A percentile compares a stretch with the other conserved stretches of the same genome.
Evolutionary conservation across 2,113 vertebrate genomes (phyloP).

Genomic region (Eudyptes chrysolophus): DNA sequence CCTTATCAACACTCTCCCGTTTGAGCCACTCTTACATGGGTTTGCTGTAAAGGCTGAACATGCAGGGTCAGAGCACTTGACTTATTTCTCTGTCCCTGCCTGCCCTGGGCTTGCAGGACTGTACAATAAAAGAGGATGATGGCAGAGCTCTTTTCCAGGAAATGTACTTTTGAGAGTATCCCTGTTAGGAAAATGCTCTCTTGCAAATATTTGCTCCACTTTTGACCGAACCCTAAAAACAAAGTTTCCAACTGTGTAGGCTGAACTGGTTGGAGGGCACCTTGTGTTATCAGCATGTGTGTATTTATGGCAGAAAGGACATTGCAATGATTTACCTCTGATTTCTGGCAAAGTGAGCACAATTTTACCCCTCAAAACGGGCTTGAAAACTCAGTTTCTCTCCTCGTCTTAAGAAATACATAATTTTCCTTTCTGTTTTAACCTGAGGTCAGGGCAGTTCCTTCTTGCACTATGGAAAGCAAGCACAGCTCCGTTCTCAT

Average conservation of each 20-base stretch:
- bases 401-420: not conserved
- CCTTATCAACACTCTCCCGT: constrained; percentile 29
- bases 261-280: constrained; percentile 30
- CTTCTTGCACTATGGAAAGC: not conserved
- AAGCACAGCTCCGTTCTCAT: not conserved
- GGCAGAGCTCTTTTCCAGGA: constrained; percentile 43
- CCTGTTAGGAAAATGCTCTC: constrained; percentile 42
- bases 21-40: not conserved
- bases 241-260: constrained; percentile 4
- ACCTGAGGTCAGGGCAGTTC: not conserved
- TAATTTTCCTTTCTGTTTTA: not conserved
- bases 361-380: not conserved
- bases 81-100: constrained; percentile 58
- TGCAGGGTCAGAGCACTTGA: constrained; percentile 11
- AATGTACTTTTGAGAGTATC: constrained; percentile 57
- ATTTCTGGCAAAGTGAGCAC: not conserved
- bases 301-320: not conserved
- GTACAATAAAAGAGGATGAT: constrained; percentile 36
- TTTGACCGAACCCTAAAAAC: not conserved
- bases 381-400: not conserved
- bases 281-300: constrained; percentile 8
- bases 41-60: constrained; percentile 27
- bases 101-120: not conserved
- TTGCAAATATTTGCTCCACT: constrained; percentile 72
- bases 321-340: constrained; percentile 11